A percentile compares a stretch with the other conserved stretches of the same genome.
Conservation (phyloP, 2,797 vertebrate species). For the Cuculus canorus region DNA sequence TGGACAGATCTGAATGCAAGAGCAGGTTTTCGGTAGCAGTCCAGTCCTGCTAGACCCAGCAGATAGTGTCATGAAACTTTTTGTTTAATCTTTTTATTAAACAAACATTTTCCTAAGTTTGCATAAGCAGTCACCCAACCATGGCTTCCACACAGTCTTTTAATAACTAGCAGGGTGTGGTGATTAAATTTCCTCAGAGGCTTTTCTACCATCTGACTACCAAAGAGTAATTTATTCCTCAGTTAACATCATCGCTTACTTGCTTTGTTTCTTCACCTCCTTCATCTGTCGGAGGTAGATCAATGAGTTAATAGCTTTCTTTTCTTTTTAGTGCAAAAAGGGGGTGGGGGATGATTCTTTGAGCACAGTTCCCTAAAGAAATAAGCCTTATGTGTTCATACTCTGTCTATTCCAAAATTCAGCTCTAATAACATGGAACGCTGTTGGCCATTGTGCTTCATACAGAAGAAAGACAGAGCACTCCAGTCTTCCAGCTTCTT, state of each 20-base stretch:
- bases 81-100: constrained; percentile 41
- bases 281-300: not conserved
- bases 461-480: not conserved
- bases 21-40: not conserved
- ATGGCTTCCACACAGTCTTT: not conserved
- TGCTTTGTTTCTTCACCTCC: constrained; percentile 2
- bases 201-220: constrained; percentile 11
- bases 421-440: not conserved
- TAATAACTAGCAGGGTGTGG: constrained; percentile 49
- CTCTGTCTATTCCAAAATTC: not conserved
- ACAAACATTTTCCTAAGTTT: constrained; percentile 42
- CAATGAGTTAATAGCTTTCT: not conserved
- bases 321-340: constrained; percentile 26
- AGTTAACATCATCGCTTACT: not conserved
- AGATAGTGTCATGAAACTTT: not conserved
- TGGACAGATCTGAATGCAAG: not conserved
- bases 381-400: not conserved
- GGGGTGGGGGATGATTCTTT: not conserved
- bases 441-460: not conserved
- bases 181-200: constrained; percentile 29
- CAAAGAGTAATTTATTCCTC: constrained; percentile 29
- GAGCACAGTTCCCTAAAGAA: not conserved
- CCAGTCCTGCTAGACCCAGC: not conserved
- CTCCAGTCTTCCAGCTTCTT: not conserved
- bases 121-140: not conserved